Evolutionary conservation across 2,888 invertebrate genomes (phyloP).

Genomic region (Metellina segmentata): DNA sequence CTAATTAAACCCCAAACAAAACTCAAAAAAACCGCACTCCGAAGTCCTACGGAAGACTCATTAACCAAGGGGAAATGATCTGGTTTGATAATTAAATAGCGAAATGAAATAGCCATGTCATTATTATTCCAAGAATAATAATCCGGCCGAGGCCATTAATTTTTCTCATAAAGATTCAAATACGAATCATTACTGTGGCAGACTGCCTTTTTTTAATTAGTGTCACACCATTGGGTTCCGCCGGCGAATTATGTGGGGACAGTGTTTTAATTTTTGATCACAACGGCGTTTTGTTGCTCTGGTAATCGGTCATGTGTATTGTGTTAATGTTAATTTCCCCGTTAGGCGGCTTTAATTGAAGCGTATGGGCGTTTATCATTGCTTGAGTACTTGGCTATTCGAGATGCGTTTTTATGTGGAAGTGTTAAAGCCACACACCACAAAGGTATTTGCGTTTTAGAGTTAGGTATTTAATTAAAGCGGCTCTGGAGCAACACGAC

Average conservation of each 20-base stretch:
- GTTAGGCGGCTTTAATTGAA: background rate
- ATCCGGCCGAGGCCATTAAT: conserved; percentile 29
- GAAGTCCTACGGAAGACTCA: conserved; percentile 6
- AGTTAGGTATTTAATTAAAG: no score
- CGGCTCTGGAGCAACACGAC: no score
- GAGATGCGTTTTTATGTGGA: no score
- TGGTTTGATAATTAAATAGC: conserved; percentile 38
- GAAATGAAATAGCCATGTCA: conserved; percentile 20
- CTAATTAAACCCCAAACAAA: background rate
- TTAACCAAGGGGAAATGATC: conserved; percentile 44
- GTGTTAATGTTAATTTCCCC: background rate
- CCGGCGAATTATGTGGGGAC: background rate
- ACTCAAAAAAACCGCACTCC: background rate
- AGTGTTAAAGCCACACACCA: no score
- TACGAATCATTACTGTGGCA: background rate
- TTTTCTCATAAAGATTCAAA: conserved; percentile 2
- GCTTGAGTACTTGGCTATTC: no score
- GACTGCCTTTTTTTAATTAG: background rate
- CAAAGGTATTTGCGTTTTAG: no score
- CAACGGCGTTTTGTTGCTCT: background rate
- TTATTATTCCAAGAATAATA: conserved; percentile 21
- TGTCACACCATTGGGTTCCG: background rate
- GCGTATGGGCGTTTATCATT: background rate
- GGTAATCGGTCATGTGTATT: background rate
- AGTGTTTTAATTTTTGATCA: background rate